Base-by-base conservation (phyloP, 2,888 invertebrate species). In the Desoria tigrina region DNA sequence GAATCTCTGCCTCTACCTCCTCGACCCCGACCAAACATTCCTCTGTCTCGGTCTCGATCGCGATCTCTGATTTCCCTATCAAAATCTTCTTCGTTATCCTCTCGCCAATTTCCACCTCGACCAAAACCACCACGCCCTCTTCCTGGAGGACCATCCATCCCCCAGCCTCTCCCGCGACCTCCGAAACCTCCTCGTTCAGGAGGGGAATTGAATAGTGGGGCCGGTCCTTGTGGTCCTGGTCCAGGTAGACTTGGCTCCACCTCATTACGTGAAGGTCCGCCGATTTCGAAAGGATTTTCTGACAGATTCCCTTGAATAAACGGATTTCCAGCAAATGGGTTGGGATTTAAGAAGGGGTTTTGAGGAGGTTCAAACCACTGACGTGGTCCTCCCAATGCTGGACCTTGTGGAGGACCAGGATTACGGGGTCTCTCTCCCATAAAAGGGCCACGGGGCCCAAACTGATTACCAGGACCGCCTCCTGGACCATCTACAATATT, bases 211-310 rank as follows among this genome's bases (percentile, higher is more conserved):
- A 63, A 51, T 26, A 63, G n/a, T n/a, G 64, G 53, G 14, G 27
- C 16, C 11, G 49, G 49, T 42, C 63, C 63, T n/a, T n/a, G n/a
- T n/a, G n/a, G n/a, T 32, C 55, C 58, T 6, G 42, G 24, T 14
- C 51, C 63, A 53, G 66, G 63, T 0, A 63, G 61, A 56, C 61
- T 65, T 7, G 61, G 59, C 18, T 57, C 56, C 24, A 24, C 42
- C 42, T 61, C 39, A 42, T 58, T 65, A 2, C 37, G 11, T n/a
- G 49, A 26, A 18, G 55, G 56, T n/a, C 24, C 63, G 2, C 63
- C 66, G 58, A 75, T 65, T 26, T 76, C 76, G 66, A 76, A 76
- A 11, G 76, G 76, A 68, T 76, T 76, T 26, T 70, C 73, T 23
- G 59, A 60, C 24, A 71, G 37, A 32, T 54, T 64, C 14, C 39